Evolutionary conservation across 2,113 vertebrate species (phyloP), one percentile per base, ranked within the genome.

Genomic region (Megaceryle torquata): DNA sequence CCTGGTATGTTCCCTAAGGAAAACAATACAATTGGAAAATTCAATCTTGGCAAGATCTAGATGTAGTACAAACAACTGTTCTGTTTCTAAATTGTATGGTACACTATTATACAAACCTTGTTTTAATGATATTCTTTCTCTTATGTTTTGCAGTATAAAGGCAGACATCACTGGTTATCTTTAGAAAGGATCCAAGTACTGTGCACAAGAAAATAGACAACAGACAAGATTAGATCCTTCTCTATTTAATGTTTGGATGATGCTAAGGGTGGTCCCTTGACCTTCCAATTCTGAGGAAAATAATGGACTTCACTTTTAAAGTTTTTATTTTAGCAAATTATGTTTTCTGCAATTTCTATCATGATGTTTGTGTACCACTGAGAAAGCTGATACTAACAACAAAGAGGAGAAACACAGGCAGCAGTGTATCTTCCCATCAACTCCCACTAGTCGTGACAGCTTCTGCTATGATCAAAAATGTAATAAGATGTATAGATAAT

Each of bases 401-500:
- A 84, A 79, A 86, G 21, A 76, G n/a, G 41, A 91, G 44, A 93
- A 82, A 80, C 21, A n/a, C 10, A 68, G 20, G 33, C 80, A 88
- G 33, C 19, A 69, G 26, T 31, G 9, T 15, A 56, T 56, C n/a
- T 74, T 88, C 43, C 20, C 46, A 60, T 64, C 72, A 92, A 2
- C 77, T 96, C 29, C 67, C 1, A 2, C 46, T 80, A 60, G 61
- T 65, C 16, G 0, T 60, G 80, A 92, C 35, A 78, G 64, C 22
- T 84, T 94, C 84, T 90, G 56, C 25, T 86, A 29, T 63, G 59
- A 84, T 82, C 69, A 84, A 93, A 96, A 96, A 88, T 77, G 18
- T 65, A 86, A 88, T 53, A 70, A 35, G 35, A 88, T 86, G 86
- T 50, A 61, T 22, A 72, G 48, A 71, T 84, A 84, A 86, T 37